Conservation (phyloP, 2,113 vertebrate species). For the Talpa occidentalis region DNA sequence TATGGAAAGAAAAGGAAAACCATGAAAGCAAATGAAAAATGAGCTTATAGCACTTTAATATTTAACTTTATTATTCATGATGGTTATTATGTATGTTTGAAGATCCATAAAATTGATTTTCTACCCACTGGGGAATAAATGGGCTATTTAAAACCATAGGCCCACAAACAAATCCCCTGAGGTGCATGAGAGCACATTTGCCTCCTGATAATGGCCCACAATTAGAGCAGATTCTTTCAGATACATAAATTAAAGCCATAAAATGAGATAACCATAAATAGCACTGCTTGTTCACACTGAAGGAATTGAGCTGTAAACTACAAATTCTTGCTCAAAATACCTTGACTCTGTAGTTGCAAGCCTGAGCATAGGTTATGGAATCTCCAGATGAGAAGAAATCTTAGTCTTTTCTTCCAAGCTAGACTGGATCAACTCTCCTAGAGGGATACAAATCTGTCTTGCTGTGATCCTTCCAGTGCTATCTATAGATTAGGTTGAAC, state of each 20-base stretch:
- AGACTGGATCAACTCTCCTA: background rate
- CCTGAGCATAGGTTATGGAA: conserved; percentile 60
- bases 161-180: conserved; percentile 68
- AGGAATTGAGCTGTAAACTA: conserved; percentile 63
- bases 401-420: conserved; percentile 39
- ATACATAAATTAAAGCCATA: conserved; percentile 78
- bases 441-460: background rate
- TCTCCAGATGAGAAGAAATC: conserved; percentile 65
- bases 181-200: conserved; percentile 41
- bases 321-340: conserved; percentile 71
- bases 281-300: conserved; percentile 45
- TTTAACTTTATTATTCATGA: conserved; percentile 43
- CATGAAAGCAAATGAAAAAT: conserved; percentile 38
- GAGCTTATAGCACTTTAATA: conserved; percentile 42
- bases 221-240: conserved; percentile 77
- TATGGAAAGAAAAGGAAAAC: conserved; percentile 23
- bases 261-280: conserved; percentile 76
- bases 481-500: background rate
- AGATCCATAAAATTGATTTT: conserved; percentile 72
- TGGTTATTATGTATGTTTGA: conserved; percentile 65
- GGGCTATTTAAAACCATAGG: conserved; percentile 63
- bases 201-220: conserved; percentile 61
- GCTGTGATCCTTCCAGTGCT: background rate
- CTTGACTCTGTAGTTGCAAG: conserved; percentile 52
- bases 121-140: conserved; percentile 67